These are phyloP conservation scores for Chymomyza caudatula DNA, from an alignment of 2,888 invertebrate genomes.

Conservation along the genomic window DNA sequence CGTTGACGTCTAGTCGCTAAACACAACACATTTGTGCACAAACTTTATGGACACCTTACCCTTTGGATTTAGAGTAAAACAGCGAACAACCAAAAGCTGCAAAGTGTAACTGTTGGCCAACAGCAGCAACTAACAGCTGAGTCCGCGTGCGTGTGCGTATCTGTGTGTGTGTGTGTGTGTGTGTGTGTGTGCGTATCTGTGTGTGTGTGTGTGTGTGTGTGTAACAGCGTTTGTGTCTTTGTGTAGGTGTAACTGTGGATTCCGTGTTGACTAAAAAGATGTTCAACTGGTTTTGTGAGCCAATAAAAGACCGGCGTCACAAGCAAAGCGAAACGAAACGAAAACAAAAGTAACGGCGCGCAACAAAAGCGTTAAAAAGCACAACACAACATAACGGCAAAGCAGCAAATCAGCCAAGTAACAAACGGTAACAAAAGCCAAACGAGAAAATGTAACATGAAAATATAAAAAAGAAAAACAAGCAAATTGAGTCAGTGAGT, in stretches of 20 bases:
- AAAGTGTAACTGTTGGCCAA: constrained; percentile 41
- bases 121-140: constrained; percentile 5
- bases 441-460: constrained; percentile 26
- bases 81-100: constrained; percentile 39
- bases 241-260: constrained; percentile 7
- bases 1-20: too few relatives aligned
- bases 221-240: neutral
- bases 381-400: neutral
- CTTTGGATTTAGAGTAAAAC: constrained; percentile 1
- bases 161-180: neutral
- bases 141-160: neutral
- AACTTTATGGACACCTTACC: neutral
- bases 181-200: neutral
- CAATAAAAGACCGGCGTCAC: constrained; percentile 44
- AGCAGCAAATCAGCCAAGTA: neutral
- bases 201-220: neutral
- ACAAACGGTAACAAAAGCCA: neutral
- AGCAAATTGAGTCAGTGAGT: constrained; percentile 60
- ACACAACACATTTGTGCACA: too few relatives aligned
- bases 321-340: constrained; percentile 29
- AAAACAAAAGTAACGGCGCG: constrained; percentile 54
- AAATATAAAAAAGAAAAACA: constrained; percentile 26
- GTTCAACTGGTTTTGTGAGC: constrained; percentile 61
- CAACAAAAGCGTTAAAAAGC: constrained; percentile 45
- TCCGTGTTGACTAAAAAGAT: constrained; percentile 43